Conservation (phyloP, 2,113 vertebrate genomes). For the Gila orcuttii region DNA sequence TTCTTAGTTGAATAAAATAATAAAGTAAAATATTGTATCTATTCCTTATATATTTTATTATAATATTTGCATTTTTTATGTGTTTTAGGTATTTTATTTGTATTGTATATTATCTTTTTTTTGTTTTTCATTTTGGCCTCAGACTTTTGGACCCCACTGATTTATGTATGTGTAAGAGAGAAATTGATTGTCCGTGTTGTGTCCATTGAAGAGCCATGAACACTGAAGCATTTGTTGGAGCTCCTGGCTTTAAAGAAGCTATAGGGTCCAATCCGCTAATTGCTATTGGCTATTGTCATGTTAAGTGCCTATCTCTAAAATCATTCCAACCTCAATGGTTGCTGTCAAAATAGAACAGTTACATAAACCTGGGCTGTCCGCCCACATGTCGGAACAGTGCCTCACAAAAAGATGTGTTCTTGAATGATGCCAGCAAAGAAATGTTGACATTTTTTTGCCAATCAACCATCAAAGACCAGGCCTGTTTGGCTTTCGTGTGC, state of each 20-base stretch:
- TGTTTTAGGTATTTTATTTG: no score
- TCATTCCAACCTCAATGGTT: background rate
- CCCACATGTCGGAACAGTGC: slow-evolving; percentile 36
- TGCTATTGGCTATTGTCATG: background rate
- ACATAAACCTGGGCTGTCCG: slow-evolving; percentile 30
- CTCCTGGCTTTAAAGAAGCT: slow-evolving; percentile 13
- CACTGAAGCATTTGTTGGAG: background rate
- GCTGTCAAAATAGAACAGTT: slow-evolving; percentile 43
- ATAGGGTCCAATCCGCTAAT: background rate
- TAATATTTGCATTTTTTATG: no score
- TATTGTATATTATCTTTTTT: no score
- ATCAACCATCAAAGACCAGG: slow-evolving; percentile 56
- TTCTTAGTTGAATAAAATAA: no score
- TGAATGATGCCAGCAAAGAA: slow-evolving; percentile 46
- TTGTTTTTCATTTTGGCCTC: no score
- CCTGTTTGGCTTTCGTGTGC: slow-evolving; percentile 31
- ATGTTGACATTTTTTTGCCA: slow-evolving; percentile 58
- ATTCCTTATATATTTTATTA: no score
- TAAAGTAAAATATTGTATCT: no score
- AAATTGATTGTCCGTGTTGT: background rate
- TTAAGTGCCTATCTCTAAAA: slow-evolving; percentile 23
- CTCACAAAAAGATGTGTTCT: slow-evolving; percentile 48
- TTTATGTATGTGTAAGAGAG: background rate
- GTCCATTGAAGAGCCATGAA: no score
- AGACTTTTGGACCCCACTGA: no score